Percentiles rank a stretch among this genome's conserved stretches.
Evolutionary conservation across 2,113 vertebrate genomes (phyloP).

Genomic region (Lamprotornis superbus): DNA sequence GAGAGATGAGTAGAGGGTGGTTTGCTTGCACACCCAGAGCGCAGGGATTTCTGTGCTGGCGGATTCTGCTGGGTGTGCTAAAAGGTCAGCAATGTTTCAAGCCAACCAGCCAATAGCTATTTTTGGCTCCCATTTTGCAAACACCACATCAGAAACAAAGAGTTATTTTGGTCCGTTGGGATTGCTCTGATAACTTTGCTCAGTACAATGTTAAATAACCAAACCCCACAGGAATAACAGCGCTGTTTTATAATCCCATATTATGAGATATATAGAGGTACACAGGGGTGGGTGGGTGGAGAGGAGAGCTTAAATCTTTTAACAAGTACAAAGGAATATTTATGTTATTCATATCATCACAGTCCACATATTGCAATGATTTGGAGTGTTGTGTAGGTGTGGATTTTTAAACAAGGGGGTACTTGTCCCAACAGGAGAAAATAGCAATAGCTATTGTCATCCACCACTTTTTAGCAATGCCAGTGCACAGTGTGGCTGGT

Average conservation of each 20-base stretch:
- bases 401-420: slow-evolving; percentile 8
- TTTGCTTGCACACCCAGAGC: background rate
- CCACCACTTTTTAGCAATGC: background rate
- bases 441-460: slow-evolving; percentile 4
- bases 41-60: background rate
- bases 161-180: slow-evolving; percentile 50
- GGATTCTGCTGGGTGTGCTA: slow-evolving; percentile 8
- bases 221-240: slow-evolving; percentile 46
- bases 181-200: slow-evolving; percentile 56
- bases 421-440: slow-evolving; percentile 44
- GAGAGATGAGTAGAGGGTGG: background rate
- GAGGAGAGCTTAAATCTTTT: background rate
- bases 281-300: background rate
- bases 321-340: slow-evolving; percentile 19
- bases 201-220: slow-evolving; percentile 63
- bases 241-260: slow-evolving; percentile 8
- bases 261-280: slow-evolving; percentile 30
- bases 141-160: slow-evolving; percentile 49
- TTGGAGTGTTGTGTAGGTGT: slow-evolving; percentile 10
- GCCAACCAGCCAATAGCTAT: slow-evolving; percentile 37
- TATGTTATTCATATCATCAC: slow-evolving; percentile 12
- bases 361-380: slow-evolving; percentile 4
- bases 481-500: background rate
- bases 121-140: slow-evolving; percentile 53
- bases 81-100: slow-evolving; percentile 46